phyloP scores from a whole-genome alignment of 2,888 invertebrate genomes.

The Rhopalosiphum nymphaeae region DNA sequence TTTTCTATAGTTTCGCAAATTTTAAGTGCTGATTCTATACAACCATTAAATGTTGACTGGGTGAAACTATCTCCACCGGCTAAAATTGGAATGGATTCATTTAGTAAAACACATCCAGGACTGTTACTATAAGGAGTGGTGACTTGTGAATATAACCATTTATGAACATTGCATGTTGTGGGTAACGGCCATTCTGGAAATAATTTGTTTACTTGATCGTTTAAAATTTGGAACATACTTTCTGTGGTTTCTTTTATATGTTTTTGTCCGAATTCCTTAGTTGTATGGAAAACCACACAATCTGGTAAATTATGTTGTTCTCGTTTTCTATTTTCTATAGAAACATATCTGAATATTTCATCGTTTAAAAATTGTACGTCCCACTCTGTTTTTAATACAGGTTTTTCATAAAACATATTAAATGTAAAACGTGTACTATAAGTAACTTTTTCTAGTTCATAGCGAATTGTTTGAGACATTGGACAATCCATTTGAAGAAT shows the following conservation, averaged over 20 bases:
- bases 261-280: slow-evolving; percentile 62
- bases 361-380: slow-evolving; percentile 62
- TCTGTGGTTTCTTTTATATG: slow-evolving; percentile 49
- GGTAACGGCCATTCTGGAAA: slow-evolving; percentile 64
- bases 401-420: slow-evolving; percentile 60
- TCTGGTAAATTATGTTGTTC: slow-evolving; percentile 21
- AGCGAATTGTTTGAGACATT: slow-evolving; percentile 9
- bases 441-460: slow-evolving; percentile 55
- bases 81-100: slow-evolving; percentile 62
- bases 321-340: slow-evolving; percentile 65
- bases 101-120: slow-evolving; percentile 52
- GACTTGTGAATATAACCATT: slow-evolving; percentile 66
- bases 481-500: slow-evolving; percentile 62
- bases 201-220: slow-evolving; percentile 51
- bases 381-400: slow-evolving; percentile 56
- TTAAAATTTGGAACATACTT: slow-evolving; percentile 17
- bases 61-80: slow-evolving; percentile 65
- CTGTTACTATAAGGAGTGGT: slow-evolving; percentile 45
- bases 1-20: slow-evolving; percentile 47
- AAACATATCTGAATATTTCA: slow-evolving; percentile 61
- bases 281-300: slow-evolving; percentile 64
- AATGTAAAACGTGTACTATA: slow-evolving; percentile 62
- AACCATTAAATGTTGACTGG: slow-evolving; percentile 65
- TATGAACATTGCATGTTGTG: slow-evolving; percentile 50
- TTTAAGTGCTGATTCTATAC: slow-evolving; percentile 62